Base-by-base conservation (phyloP, 2,797 vertebrate genomes). In the Arremon brunneinucha region DNA sequence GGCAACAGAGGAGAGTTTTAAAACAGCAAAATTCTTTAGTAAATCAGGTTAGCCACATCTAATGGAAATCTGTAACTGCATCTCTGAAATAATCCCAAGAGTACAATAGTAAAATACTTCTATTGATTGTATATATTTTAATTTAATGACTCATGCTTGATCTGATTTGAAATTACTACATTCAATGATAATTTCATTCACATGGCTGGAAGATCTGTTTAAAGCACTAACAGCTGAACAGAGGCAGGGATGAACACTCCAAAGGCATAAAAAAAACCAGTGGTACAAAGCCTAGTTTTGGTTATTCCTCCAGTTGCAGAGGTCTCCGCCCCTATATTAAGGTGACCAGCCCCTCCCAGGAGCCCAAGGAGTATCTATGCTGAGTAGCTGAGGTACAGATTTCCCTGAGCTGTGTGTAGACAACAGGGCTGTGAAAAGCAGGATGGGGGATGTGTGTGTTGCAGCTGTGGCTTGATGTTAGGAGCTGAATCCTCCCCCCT, bases 141-240 rank as follows among this genome's bases (percentile, higher is more conserved):
- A 71, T 90, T 70, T 83, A 55, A 89, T 89, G 71, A 77, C 3
- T 53, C 74, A 62, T 9, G 8, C 26, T 70, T 83, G 49, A 77
- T 77, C 83, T 93, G 46, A 85, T 94, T 89, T 92, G 87, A 92
- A 80, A 89, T n/a, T 1, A 93, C 60, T 77, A 49, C 9, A 80
- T 87, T 95, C 83, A 62, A 84, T 80, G 41, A 64, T 19, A 77
- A 80, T 83, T 92, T 64, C 39, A 85, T 89, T 93, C 57, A n/a
- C 49, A 20, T 32, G 59, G 57, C 53, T 91, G 46, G 39, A 41
- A 87, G 47, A 59, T 35, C 69, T 32, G 8, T 83, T 87, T 62
- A 78, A 68, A 91, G 49, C 24, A 56, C 49, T 71, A 71, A 60
- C 34, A 81, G 57, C 76, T 69, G 67, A 87, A 71, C 27, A 62